Conservation (phyloP, 2,888 invertebrate genomes). For the Smittia sp. region DNA sequence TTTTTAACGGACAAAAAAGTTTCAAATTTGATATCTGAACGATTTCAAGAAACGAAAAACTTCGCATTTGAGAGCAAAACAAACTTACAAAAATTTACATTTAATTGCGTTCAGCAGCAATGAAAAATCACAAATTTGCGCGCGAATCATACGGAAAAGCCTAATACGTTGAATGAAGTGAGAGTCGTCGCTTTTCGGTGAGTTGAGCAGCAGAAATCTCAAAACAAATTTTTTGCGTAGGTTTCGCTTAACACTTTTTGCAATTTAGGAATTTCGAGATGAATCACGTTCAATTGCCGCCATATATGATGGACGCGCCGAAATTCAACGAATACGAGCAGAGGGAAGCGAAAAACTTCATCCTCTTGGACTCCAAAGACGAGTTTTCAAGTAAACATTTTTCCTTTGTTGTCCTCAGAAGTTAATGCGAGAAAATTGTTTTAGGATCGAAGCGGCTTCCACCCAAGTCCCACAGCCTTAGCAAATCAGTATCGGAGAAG, state of each 20-base stretch:
- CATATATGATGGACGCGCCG: constrained; percentile 4
- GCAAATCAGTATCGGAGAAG: constrained; percentile 42
- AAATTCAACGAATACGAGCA: constrained; percentile 29
- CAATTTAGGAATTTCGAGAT: background rate
- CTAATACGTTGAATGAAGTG: too few relatives aligned
- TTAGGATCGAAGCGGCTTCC: background rate
- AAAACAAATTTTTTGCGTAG: background rate
- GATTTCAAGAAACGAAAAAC: too few relatives aligned
- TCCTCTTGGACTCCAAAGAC: background rate
- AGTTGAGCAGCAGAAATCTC: too few relatives aligned
- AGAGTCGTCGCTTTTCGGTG: too few relatives aligned
- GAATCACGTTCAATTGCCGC: background rate
- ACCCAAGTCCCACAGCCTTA: background rate
- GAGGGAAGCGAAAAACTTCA: constrained; percentile 25
- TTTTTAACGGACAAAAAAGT: too few relatives aligned
- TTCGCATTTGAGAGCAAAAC: too few relatives aligned
- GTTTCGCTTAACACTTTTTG: background rate
- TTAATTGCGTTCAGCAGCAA: too few relatives aligned
- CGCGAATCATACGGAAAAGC: too few relatives aligned
- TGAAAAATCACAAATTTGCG: too few relatives aligned
- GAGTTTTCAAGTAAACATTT: background rate
- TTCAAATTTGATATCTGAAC: too few relatives aligned
- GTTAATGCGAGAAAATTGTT: background rate
- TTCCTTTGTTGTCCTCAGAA: background rate
- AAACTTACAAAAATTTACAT: too few relatives aligned